Evolutionary conservation across 2,797 vertebrate genomes (phyloP).

Genomic region (Aulostomus chinensis): DNA sequence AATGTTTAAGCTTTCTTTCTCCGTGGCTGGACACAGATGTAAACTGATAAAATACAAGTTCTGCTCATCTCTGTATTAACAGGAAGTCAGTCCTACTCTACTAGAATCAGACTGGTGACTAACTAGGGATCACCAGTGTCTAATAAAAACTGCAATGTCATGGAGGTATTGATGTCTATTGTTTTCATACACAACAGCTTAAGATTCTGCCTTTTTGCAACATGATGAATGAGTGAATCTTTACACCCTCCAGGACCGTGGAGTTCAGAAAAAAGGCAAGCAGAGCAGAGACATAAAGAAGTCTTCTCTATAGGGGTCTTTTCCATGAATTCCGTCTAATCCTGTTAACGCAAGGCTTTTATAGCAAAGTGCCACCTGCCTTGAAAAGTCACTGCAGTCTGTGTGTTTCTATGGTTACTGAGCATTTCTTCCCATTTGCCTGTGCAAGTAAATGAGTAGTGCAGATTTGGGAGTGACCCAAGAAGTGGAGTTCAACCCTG

Average conservation of each 20-base stretch:
- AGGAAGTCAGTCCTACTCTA: too few species aligned
- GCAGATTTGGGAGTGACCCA: too few species aligned
- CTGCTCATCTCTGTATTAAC: conserved; percentile 10
- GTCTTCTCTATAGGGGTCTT: conserved; percentile 28
- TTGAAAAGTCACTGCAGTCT: conserved; percentile 32
- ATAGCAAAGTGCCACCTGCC: conserved; percentile 24
- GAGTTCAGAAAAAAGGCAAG: conserved; percentile 5
- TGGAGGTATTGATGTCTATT: too few species aligned
- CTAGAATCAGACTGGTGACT: too few species aligned
- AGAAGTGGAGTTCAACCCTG: too few species aligned
- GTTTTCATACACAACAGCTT: too few species aligned
- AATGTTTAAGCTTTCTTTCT: conserved; percentile 2
- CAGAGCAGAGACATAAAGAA: conserved; percentile 8
- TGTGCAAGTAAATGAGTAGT: too few species aligned
- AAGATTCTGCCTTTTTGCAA: background rate
- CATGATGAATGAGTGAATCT: background rate
- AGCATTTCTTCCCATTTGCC: conserved; percentile 18
- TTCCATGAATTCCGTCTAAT: conserved; percentile 48
- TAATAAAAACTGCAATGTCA: too few species aligned
- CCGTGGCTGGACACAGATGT: too few species aligned
- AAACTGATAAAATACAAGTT: too few species aligned
- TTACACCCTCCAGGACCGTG: background rate
- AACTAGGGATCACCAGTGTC: too few species aligned
- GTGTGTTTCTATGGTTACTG: conserved; percentile 70
- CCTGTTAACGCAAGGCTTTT: conserved; percentile 47